These are phyloP conservation scores for Megalurothrips usitatus DNA, from an alignment of 2,888 invertebrate genomes.

Conservation along the genomic window DNA sequence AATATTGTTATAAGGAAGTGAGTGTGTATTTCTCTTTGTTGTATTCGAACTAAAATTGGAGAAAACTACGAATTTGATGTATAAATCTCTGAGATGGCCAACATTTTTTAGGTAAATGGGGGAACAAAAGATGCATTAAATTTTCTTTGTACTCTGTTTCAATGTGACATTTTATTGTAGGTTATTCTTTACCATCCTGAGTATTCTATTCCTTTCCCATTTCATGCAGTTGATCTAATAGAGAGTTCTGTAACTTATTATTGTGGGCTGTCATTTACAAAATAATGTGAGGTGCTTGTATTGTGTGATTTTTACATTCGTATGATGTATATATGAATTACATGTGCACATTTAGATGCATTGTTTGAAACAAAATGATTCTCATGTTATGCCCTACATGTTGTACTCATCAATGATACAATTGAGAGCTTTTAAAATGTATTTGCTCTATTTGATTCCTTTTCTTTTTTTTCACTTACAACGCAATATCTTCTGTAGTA, in stretches of 20 bases:
- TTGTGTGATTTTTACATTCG: not conserved
- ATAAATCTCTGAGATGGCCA: not conserved
- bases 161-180: not conserved
- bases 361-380: not conserved
- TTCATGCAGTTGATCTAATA: not conserved
- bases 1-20: not conserved
- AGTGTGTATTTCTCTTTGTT: too few relatives aligned
- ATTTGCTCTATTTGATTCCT: not conserved
- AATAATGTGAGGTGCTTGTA: not conserved
- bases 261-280: not conserved
- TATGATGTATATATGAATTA: not conserved
- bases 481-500: too few relatives aligned
- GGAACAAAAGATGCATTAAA: not conserved
- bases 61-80: not conserved
- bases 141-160: not conserved
- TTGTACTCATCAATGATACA: not conserved
- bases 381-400: not conserved
- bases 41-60: too few relatives aligned
- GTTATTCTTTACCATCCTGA: too few relatives aligned
- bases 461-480: not conserved
- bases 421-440: not conserved
- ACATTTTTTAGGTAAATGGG: not conserved
- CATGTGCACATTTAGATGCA: not conserved
- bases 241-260: not conserved
- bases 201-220: not conserved